Evolutionary conservation across 2,888 invertebrate genomes (phyloP).

Genomic region (Idaea aversata): DNA sequence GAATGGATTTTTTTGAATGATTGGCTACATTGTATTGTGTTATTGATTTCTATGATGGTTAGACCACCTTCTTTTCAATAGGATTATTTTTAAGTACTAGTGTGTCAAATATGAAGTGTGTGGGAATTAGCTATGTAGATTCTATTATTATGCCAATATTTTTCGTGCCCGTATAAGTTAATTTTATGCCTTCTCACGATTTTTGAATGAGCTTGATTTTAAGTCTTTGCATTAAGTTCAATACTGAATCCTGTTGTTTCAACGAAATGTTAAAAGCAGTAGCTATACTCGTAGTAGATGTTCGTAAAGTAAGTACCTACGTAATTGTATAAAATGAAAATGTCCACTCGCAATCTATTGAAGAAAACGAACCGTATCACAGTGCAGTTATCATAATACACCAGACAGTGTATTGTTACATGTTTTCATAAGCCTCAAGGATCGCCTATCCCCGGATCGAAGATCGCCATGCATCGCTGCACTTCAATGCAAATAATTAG

Average conservation of each 20-base stretch:
- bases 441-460: slow-evolving; percentile 59
- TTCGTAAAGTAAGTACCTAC: neutral
- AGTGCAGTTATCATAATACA: slow-evolving; percentile 57
- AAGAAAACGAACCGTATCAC: slow-evolving; percentile 32
- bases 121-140: neutral
- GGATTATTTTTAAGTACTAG: neutral
- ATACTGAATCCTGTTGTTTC: too few species aligned
- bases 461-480: slow-evolving; percentile 62
- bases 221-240: slow-evolving; percentile 5
- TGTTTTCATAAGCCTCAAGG: slow-evolving; percentile 76
- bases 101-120: neutral
- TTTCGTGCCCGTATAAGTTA: too few species aligned
- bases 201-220: neutral
- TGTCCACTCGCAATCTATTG: neutral
- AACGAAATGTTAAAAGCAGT: too few species aligned
- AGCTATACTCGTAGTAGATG: too few species aligned
- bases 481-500: slow-evolving; percentile 75
- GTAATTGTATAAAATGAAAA: neutral
- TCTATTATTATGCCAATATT: neutral
- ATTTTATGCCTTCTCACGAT: too few species aligned
- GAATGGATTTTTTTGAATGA: slow-evolving; percentile 67
- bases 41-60: slow-evolving; percentile 35
- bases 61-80: slow-evolving; percentile 33
- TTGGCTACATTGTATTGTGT: slow-evolving; percentile 58
- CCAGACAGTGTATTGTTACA: slow-evolving; percentile 53